Evolutionary conservation across 2,797 vertebrate species (phyloP).

Genomic region (Esox lucius): DNA sequence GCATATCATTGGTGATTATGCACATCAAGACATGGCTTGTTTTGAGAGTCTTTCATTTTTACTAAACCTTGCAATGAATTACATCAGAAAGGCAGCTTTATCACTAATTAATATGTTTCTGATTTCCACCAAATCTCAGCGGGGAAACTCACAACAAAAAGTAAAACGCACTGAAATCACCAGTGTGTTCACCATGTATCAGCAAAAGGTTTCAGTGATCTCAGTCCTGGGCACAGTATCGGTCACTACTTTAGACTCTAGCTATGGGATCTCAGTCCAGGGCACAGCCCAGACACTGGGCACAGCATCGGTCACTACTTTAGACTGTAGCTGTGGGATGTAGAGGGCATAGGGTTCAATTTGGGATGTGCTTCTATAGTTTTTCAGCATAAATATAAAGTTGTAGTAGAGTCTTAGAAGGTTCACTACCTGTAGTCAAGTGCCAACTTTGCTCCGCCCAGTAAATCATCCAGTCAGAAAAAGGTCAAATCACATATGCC

Average conservation of each 20-base stretch:
- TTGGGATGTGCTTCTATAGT: background rate
- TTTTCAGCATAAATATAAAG: background rate
- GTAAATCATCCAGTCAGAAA: too few relatives aligned
- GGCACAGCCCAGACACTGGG: too few relatives aligned
- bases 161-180: background rate
- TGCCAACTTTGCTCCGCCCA: background rate
- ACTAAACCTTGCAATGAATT: slow-evolving; percentile 38
- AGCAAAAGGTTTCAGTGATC: too few relatives aligned
- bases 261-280: too few relatives aligned
- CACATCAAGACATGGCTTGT: slow-evolving; percentile 11
- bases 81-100: slow-evolving; percentile 43
- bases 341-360: background rate
- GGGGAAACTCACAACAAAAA: background rate
- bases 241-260: background rate
- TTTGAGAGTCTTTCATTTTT: slow-evolving; percentile 13
- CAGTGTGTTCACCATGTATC: background rate
- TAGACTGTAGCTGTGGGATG: too few relatives aligned
- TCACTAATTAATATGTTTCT: slow-evolving; percentile 29
- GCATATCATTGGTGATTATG: background rate
- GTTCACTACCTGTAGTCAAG: background rate
- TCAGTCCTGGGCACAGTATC: background rate
- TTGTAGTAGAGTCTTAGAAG: background rate
- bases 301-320: too few relatives aligned
- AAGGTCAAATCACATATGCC: background rate
- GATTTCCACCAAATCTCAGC: background rate